Conservation (phyloP, 2,888 invertebrate genomes). For the Brachynemurus nebulosus region DNA sequence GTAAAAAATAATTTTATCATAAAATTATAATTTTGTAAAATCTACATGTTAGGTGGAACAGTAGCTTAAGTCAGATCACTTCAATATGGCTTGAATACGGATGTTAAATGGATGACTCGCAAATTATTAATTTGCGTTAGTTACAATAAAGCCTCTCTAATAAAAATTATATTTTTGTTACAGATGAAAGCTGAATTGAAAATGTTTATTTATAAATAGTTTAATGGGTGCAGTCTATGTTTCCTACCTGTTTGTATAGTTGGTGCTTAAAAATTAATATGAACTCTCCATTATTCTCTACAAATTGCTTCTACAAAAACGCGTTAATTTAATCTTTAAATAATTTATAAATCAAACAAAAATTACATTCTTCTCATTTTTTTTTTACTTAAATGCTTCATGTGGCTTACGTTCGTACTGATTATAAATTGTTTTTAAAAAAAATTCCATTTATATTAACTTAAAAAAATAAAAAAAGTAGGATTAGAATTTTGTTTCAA, state of each 20-base stretch:
- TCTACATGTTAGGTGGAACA: too few relatives aligned
- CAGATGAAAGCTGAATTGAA: constrained; percentile 14
- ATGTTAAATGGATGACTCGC: too few relatives aligned
- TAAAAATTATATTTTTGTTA: constrained; percentile 2
- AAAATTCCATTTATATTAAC: too few relatives aligned
- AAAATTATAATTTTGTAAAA: too few relatives aligned
- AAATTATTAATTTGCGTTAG: too few relatives aligned
- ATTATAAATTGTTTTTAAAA: too few relatives aligned
- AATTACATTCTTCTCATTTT: not conserved
- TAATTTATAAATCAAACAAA: not conserved
- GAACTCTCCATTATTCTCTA: not conserved
- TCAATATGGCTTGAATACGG: too few relatives aligned
- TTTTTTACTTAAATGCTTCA: constrained; percentile 4
- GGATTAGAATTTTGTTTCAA: too few relatives aligned
- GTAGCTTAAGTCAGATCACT: too few relatives aligned
- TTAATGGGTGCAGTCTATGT: constrained; percentile 5
- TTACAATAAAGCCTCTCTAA: too few relatives aligned
- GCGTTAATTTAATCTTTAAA: not conserved
- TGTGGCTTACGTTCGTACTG: constrained; percentile 5
- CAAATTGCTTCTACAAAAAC: not conserved
- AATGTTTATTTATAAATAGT: constrained; percentile 7
- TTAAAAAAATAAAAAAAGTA: too few relatives aligned
- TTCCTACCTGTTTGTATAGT: constrained; percentile 2
- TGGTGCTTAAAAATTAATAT: constrained; percentile 3
- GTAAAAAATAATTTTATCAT: too few relatives aligned